Evolutionary conservation across 2,888 invertebrate genomes (phyloP), one percentile per base, ranked within the genome.

Genomic region (Epinotia nisella): DNA sequence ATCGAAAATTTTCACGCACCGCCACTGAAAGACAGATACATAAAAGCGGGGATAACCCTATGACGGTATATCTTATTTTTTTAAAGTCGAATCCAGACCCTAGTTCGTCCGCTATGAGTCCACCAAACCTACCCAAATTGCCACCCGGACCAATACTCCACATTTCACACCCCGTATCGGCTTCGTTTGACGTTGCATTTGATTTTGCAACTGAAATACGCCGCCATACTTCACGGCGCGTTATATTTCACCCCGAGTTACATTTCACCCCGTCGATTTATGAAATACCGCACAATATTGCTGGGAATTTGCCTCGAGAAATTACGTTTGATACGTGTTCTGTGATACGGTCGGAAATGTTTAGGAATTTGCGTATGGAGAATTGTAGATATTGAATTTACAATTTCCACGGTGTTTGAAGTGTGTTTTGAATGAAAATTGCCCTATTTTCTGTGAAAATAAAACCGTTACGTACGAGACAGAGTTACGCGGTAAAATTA

Each of bases 321-420:
- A 70, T 66, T 60, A 65, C 59, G 59, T 66, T 65, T 71, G 65
- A 41, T 71, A 71, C 71, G 71, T 71, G 71, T 24, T n/a, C 10
- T 69, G 29, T 66, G 68, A 68, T 60, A 41, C 13, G 24, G 39
- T 15, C 11, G 29, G 65, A 35, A 45, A 61, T n/a, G 45, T 61
- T 61, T 21, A 10, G n/a, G n/a, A 45, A 24, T 45, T 49, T 61
- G 61, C 45, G 39, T 60, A 39, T 45, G 21, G 21, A 61, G 45
- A 45, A 49, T 61, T 24, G 24, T n/a, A 24, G 7, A n/a, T 61
- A 61, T 61, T 45, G 24, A 45, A 61, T 61, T 61, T 24, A 10
- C 53, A 53, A 53, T 19, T 21, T 49, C 49, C n/a, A 1, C 39
- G 19, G 45, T 21, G 61, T 45, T 49, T 61, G 21, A 10, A 49